Base-by-base conservation (phyloP, 1,140 invertebrate genomes). In the Bombus haemorrhoidalis region DNA sequence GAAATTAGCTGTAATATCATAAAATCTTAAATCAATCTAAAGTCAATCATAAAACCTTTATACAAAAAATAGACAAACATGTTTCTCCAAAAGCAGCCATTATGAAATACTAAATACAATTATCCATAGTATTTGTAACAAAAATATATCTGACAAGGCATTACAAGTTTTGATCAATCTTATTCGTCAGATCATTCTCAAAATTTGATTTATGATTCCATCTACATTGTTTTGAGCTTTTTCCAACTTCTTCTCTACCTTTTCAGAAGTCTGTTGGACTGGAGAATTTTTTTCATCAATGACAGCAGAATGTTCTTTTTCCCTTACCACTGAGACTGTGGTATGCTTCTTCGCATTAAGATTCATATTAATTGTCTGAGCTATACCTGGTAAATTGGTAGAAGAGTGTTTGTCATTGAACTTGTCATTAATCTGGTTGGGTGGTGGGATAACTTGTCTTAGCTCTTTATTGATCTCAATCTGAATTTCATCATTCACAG, bases 241-340 rank as follows among this genome's bases (percentile, higher is more conserved):
- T 9, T 91, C 87, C 25, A 90, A 41, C 39, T 87, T 86, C 18
- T 88, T 76, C 25, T 83, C 66, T 1, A n/a, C n/a, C 71, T 82
- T 85, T 12, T 53, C 47, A 75, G 59, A 47, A 9, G 28, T 47
- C 5, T 64, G 18, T 32, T 28, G 47, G 47, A 53, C 18, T 22
- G 47, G 18, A 53, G 47, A 53, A 53, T 53, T 53, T 53, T 53
- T 53, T 9, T 81, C 73, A 12, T 34, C 28, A 69, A 37, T 39
- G 22, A 39, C n/a, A 12, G 18, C 53, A 28, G 78, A 25, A 22
- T 53, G 13, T 13, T 41, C 12, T 4, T 59, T 81, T 12, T 41
- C 1, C 25, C 22, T 73, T 12, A 41, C n/a, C 37, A 15, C 59
- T 0, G 37, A 57, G 0, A 59, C 53, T 28, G 77, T 57, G 37